phyloP scores from a whole-genome alignment of 1,140 invertebrate species.

The Eriosoma lanigerum region DNA sequence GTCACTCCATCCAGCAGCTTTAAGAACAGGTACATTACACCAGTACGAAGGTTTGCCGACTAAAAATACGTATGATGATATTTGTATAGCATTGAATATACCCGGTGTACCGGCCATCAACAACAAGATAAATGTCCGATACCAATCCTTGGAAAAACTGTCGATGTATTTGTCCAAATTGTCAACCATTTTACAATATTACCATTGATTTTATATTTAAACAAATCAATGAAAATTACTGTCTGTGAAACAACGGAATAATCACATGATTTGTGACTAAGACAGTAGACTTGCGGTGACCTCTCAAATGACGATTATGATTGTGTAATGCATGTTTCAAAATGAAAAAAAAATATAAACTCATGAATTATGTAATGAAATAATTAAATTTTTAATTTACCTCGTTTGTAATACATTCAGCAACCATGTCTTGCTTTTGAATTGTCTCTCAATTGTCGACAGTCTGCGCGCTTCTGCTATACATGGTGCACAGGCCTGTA shows the following conservation, averaged over 20 bases:
- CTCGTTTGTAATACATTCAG: not conserved
- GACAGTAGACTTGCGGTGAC: not conserved
- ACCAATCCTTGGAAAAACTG: constrained; percentile 53
- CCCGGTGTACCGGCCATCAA: constrained; percentile 61
- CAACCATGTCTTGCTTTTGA: too few relatives aligned
- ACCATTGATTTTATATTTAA: too few relatives aligned
- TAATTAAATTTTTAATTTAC: not conserved
- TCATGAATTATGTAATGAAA: not conserved
- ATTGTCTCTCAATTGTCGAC: not conserved
- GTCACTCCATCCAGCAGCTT: constrained; percentile 60
- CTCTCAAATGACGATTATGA: not conserved
- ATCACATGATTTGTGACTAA: not conserved
- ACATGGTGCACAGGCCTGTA: not conserved
- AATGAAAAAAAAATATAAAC: not conserved
- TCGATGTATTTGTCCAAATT: constrained; percentile 55
- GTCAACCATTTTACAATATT: constrained; percentile 38
- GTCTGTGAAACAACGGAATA: not conserved
- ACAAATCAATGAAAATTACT: too few relatives aligned
- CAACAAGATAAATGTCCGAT: constrained; percentile 60
- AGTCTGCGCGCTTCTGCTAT: not conserved
- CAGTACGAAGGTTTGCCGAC: constrained; percentile 61
- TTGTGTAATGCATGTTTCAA: not conserved
- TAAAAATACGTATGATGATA: constrained; percentile 63
- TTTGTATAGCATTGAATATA: constrained; percentile 63
- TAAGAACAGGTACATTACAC: constrained; percentile 61